Conservation (phyloP, 2,797 vertebrate species). For the Antennarius maculatus region DNA sequence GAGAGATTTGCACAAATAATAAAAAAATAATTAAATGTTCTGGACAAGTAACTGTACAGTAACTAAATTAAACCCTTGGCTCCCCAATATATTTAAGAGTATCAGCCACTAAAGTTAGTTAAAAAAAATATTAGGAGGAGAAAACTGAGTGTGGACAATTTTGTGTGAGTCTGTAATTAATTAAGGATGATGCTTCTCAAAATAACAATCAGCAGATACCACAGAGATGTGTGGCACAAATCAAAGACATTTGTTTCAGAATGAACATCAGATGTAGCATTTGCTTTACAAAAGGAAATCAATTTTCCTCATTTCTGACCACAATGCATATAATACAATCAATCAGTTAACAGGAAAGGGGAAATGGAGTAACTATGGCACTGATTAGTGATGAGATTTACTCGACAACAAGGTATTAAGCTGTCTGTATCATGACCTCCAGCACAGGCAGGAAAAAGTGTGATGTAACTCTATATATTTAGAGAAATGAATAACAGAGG, state of each 20-base stretch:
- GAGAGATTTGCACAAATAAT: slow-evolving; percentile 33
- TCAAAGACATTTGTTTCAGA: neutral
- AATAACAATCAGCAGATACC: neutral
- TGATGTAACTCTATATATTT: slow-evolving; percentile 55
- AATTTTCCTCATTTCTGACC: neutral
- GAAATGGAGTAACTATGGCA: slow-evolving; percentile 16
- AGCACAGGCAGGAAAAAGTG: slow-evolving; percentile 43
- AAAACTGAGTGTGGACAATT: neutral
- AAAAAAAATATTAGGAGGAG: neutral
- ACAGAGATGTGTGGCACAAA: neutral
- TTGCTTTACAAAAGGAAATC: slow-evolving; percentile 1
- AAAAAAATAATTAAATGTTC: slow-evolving; percentile 21
- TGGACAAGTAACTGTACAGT: slow-evolving; percentile 16
- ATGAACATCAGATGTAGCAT: neutral
- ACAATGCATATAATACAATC: slow-evolving; percentile 2
- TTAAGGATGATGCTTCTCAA: neutral
- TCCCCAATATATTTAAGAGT: slow-evolving; percentile 18
- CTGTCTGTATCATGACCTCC: slow-evolving; percentile 59
- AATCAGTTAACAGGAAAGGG: slow-evolving; percentile 36
- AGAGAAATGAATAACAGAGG: slow-evolving; percentile 52
- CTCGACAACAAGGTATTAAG: slow-evolving; percentile 33
- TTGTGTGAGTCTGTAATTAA: neutral
- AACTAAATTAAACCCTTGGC: slow-evolving; percentile 21
- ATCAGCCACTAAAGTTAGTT: slow-evolving; percentile 19
- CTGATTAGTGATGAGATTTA: slow-evolving; percentile 36